Evolutionary conservation across 2,797 vertebrate species (phyloP).

Genomic region (Acrocephalus scirpaceus): DNA sequence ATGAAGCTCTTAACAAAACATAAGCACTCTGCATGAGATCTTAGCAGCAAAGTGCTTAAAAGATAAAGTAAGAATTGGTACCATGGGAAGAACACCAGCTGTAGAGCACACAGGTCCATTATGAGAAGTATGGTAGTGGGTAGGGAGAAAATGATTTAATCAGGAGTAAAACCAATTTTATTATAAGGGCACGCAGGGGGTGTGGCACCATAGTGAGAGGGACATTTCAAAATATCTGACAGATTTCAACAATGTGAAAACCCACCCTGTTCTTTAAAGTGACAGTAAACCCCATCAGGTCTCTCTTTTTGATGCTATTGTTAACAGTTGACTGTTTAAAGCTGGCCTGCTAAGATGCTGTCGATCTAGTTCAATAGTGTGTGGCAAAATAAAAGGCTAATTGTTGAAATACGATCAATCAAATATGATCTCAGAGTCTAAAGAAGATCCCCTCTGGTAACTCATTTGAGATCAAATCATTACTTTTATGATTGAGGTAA

Average conservation of each 20-base stretch:
- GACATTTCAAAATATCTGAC: conserved; percentile 99
- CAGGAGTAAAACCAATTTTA: conserved; percentile 97
- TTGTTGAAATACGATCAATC: conserved; percentile 95
- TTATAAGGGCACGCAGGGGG: conserved; percentile 90
- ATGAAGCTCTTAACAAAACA: conserved; percentile 89
- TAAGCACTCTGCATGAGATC: conserved; percentile 89
- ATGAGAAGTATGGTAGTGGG: conserved; percentile 94
- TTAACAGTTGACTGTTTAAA: conserved; percentile 90
- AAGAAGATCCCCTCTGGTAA: conserved; percentile 77
- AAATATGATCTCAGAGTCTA: conserved; percentile 84
- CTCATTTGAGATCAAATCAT: conserved; percentile 75
- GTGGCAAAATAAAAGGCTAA: conserved; percentile 93
- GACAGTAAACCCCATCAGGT: conserved; percentile 90
- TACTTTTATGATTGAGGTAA: conserved; percentile 73
- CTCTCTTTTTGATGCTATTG: conserved; percentile 91
- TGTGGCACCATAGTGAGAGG: conserved; percentile 94
- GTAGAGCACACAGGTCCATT: conserved; percentile 92
- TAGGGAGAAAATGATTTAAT: conserved; percentile 91
- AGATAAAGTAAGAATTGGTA: conserved; percentile 89
- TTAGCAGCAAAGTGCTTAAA: conserved; percentile 89
- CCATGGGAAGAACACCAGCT: conserved; percentile 97
- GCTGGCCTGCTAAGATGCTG: conserved; percentile 88
- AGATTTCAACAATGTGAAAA: conserved; percentile 98
- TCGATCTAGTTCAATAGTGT: conserved; percentile 92
- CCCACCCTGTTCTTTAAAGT: conserved; percentile 86